Evolutionary conservation across 1,140 invertebrate species (phyloP), one percentile per base, ranked within the genome.

Genomic region (Pseudoatta argentina): DNA sequence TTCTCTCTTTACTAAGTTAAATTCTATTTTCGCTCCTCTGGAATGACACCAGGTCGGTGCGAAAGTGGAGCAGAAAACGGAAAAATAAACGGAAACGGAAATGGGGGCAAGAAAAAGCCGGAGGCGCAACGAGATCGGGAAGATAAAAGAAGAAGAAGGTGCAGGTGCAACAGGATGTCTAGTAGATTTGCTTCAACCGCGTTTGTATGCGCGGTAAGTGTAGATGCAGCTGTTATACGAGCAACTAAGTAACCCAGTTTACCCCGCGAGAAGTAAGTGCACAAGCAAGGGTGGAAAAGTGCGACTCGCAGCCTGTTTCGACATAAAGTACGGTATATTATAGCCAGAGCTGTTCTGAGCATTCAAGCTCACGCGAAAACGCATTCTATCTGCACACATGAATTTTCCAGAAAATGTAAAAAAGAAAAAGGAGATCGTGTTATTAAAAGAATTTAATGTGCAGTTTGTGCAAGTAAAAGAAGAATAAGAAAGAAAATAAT

Each of bases 271-370:
- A 86, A 81, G 64, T 61, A 39, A 83, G 63, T 72, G 55, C 48
- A 16, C 61, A 44, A 24, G 39, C 21, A 18, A 51, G 85, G 59
- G 63, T 78, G 30, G 51, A 79, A 76, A 79, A 67, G 76, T 82
- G 63, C 24, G 63, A 78, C 30, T 69, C 27, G 48, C 75, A 72
- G 39, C 85, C 61, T 77, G 75, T 90, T 90, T 81, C 59, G 69
- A 75, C 77, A 88, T 90, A 90, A 90, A 91, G 73, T 88, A 81
- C 86, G 59, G 64, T 86, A 82, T 72, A 83, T 91, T 91, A 91
- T 88, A 86, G 76, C 67, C 59, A 30, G 51, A 69, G 59, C 75
- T 61, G 27, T 89, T 82, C 39, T 39, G 24, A 53, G 76, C 77
- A 48, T 89, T 87, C 85, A 51, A 57, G 5, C 55, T 30, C 39